Conservation (phyloP, 2,113 vertebrate genomes). For the Rhineura floridana region DNA sequence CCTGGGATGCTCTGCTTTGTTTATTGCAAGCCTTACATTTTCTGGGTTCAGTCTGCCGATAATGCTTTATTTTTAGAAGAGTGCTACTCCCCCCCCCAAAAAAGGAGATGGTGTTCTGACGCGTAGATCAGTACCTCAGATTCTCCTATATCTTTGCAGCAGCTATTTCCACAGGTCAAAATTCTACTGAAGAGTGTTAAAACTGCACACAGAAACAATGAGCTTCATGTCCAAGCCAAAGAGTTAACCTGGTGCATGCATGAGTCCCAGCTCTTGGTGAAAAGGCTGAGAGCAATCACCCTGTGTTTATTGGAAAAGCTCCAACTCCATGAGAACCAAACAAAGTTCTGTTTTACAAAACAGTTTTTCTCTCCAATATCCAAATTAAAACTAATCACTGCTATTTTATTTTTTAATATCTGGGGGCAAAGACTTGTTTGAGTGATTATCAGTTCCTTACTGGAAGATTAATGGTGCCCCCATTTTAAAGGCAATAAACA, state of each 20-base stretch:
- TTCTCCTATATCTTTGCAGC: neutral
- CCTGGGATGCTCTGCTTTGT: neutral
- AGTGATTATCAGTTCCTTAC: neutral
- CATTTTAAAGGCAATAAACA: neutral
- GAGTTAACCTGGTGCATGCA: neutral
- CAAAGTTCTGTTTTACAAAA: neutral
- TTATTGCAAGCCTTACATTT: neutral
- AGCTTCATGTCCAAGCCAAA: neutral
- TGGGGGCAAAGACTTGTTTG: neutral
- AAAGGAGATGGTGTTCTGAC: neutral
- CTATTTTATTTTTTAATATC: neutral
- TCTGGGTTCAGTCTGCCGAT: too few relatives aligned
- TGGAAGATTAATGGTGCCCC: constrained; percentile 25
- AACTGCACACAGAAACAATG: neutral
- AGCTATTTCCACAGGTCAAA: neutral
- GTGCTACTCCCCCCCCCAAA: too few relatives aligned
- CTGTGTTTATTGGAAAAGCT: too few relatives aligned
- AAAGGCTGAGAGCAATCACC: neutral
- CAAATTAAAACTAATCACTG: constrained; percentile 7
- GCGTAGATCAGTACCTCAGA: neutral
- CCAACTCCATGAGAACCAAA: neutral
- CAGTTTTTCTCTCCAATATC: neutral
- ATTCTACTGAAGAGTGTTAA: neutral
- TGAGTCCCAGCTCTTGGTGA: neutral
- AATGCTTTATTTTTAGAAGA: neutral